phyloP scores from a whole-genome alignment of 1,140 invertebrate genomes.

The Theocolax elegans region DNA sequence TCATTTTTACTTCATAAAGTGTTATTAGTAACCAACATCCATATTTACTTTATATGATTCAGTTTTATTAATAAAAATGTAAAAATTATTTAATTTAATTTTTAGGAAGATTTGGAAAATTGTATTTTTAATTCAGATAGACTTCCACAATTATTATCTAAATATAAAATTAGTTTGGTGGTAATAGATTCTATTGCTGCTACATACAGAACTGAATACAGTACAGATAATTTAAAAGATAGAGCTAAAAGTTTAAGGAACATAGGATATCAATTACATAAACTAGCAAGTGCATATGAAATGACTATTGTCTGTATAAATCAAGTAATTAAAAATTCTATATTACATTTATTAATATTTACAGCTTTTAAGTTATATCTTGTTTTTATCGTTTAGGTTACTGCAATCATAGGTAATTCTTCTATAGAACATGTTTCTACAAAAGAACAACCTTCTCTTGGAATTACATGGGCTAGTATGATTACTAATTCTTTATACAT shows the following conservation, averaged over 20 bases:
- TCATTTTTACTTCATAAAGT: too few species aligned
- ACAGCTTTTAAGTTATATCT: background rate
- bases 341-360: slow-evolving; percentile 3
- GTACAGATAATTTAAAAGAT: slow-evolving; percentile 58
- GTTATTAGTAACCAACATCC: background rate
- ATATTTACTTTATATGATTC: too few species aligned
- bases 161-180: slow-evolving; percentile 72
- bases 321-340: slow-evolving; percentile 69
- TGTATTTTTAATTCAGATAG: slow-evolving; percentile 67
- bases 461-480: slow-evolving; percentile 77
- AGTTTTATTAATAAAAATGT: slow-evolving; percentile 49
- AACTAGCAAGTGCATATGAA: slow-evolving; percentile 68
- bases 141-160: slow-evolving; percentile 66
- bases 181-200: slow-evolving; percentile 83
- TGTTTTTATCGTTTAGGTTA: slow-evolving; percentile 54
- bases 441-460: slow-evolving; percentile 68
- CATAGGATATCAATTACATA: slow-evolving; percentile 71
- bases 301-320: slow-evolving; percentile 78
- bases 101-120: slow-evolving; percentile 70
- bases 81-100: slow-evolving; percentile 31
- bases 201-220: slow-evolving; percentile 75
- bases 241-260: slow-evolving; percentile 71
- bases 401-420: slow-evolving; percentile 55
- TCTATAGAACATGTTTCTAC: slow-evolving; percentile 45
- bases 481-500: slow-evolving; percentile 74